Evolutionary conservation across 2,113 vertebrate genomes (phyloP).

Genomic region (Cephalopterus ornatus): DNA sequence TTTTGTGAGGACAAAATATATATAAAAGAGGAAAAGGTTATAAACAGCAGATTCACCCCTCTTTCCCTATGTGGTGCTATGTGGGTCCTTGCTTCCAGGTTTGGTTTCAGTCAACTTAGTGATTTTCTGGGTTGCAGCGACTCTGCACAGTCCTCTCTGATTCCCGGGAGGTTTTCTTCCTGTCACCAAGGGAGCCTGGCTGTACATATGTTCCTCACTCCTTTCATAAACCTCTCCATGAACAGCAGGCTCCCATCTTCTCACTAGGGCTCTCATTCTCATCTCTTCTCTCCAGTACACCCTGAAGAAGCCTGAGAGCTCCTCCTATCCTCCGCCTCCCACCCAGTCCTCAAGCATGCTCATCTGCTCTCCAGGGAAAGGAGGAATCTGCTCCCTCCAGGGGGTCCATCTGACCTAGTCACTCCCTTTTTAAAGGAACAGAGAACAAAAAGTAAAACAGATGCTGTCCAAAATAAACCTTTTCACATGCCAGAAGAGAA

Average conservation of each 20-base stretch:
- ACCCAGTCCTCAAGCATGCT: conserved; percentile 40
- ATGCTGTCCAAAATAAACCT: conserved; percentile 63
- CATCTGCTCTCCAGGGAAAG: conserved; percentile 66
- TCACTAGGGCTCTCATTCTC: neutral
- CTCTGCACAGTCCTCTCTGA: neutral
- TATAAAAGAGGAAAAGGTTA: neutral
- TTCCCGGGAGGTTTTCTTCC: conserved; percentile 3
- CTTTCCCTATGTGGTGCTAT: neutral
- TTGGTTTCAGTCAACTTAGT: neutral
- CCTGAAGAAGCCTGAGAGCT: neutral
- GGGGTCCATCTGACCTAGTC: conserved; percentile 61
- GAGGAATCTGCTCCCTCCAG: conserved; percentile 54
- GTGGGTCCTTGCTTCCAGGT: neutral
- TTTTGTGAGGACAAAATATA: neutral
- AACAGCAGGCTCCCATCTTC: conserved; percentile 55
- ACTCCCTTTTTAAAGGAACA: conserved; percentile 35
- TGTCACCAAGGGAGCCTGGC: neutral
- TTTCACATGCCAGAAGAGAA: conserved; percentile 49
- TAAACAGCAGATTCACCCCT: neutral
- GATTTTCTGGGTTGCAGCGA: neutral
- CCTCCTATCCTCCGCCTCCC: conserved; percentile 12
- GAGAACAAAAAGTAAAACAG: conserved; percentile 57
- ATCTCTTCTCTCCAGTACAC: neutral
- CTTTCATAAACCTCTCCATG: conserved; percentile 13
- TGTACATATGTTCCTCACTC: neutral